Evolutionary conservation across 2,113 vertebrate genomes (phyloP), one percentile per base, ranked within the genome.

Genomic region (Eupsittula cactorum): DNA sequence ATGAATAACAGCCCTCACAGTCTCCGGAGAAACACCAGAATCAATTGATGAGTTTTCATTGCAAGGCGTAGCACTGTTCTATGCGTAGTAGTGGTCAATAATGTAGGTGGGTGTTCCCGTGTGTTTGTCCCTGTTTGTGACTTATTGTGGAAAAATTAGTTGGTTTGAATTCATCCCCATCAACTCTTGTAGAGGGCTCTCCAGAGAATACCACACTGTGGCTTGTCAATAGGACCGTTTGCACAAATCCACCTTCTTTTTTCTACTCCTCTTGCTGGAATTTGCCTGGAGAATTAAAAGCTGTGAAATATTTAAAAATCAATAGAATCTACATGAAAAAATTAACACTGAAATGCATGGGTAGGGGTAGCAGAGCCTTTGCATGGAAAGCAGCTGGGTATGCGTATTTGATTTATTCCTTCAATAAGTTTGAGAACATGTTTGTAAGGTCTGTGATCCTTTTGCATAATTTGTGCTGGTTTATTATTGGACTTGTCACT

Each of bases 401-500:
- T 90, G 74, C 78, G 85, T 91, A 59, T 91, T 95, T 92, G 70
- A 92, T 92, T 96, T 90, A 94, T 93, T 91, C 14, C 65, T 87
- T 91, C 82, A 69, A 41, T 91, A 91, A 82, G n/a, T 85, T 46
- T 80, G 70, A 82, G 90, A 94, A 74, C 31, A 19, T 80, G 49
- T 95, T 95, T 79, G 65, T 79, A 82, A 87, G 53, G 67, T 89
- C 84, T 91, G 75, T 73, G 91, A 88, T 95, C 78, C 28, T 65
- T 87, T 74, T 82, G 68, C 82, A 80, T 95, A 86, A 88, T 96
- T 94, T 90, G 63, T 74, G 70, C 49, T 80, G 37, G n/a, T 88
- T 94, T 96, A 70, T 94, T 96, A 80, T 76, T 76, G 63, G 82
- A 88, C 44, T 95, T 96, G 87, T 88, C 87, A 77, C n/a, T 82